Evolutionary conservation across 2,113 vertebrate genomes (phyloP).

Genomic region (Canis aureus): DNA sequence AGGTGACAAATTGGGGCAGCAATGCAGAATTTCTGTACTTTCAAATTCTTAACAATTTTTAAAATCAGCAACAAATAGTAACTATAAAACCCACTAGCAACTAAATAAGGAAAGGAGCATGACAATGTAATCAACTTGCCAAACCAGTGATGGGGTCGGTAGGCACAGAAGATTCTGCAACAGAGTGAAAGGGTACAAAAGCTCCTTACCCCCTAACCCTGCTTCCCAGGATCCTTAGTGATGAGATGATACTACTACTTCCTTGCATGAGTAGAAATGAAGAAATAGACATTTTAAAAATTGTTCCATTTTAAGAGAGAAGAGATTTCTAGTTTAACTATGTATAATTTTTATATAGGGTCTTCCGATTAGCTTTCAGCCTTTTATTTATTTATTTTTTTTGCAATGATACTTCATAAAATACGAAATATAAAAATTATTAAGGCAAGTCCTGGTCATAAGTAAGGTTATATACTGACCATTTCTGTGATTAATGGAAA

Average conservation of each 20-base stretch:
- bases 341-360: constrained; percentile 11
- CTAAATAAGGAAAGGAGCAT: background rate
- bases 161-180: background rate
- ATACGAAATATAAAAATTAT: constrained; percentile 68
- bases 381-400: constrained; percentile 9
- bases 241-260: background rate
- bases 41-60: background rate
- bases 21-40: background rate
- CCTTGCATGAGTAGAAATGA: background rate
- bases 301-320: background rate
- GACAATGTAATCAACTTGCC: background rate
- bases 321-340: background rate
- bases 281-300: background rate
- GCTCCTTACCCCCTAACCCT: background rate
- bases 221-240: background rate
- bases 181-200: accelerated
- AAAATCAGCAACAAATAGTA: background rate
- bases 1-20: background rate
- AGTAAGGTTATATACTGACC: constrained; percentile 40
- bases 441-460: constrained; percentile 22
- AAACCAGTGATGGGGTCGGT: accelerated
- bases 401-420: constrained; percentile 36
- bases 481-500: constrained; percentile 71
- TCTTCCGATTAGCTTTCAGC: background rate
- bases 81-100: background rate